Conservation (phyloP, 2,113 vertebrate genomes). For the Syngnathus floridae region DNA sequence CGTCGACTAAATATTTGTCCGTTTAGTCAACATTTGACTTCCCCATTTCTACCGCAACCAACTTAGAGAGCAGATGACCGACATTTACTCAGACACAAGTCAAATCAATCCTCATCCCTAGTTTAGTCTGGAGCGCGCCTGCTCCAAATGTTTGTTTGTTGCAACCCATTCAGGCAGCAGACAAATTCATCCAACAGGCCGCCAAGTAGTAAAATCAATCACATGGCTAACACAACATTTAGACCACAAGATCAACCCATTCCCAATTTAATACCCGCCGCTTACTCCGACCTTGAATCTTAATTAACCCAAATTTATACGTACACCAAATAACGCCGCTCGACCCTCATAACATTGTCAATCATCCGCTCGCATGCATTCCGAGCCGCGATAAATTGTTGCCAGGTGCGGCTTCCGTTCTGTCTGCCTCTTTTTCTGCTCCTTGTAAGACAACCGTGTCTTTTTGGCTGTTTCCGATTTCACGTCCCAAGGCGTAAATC, state of each 20-base stretch:
- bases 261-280: not conserved
- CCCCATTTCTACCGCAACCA: not conserved
- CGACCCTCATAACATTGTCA: not conserved
- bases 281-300: not conserved
- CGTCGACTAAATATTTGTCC: not conserved
- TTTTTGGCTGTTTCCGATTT: constrained; percentile 14
- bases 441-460: constrained; percentile 21
- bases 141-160: not conserved
- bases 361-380: not conserved
- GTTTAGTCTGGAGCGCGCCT: too few species aligned
- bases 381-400: constrained; percentile 1
- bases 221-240: not conserved
- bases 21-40: not conserved
- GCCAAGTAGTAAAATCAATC: not conserved
- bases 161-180: not conserved
- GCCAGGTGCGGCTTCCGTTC: constrained; percentile 7
- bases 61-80: not conserved
- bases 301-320: not conserved
- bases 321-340: not conserved
- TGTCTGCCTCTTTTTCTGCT: not conserved
- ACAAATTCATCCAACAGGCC: not conserved
- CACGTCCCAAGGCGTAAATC: constrained; percentile 12
- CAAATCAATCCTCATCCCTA: too few species aligned
- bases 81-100: not conserved
- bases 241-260: not conserved